Evolutionary conservation across 2,113 vertebrate species (phyloP), one percentile per base, ranked within the genome.

Genomic region (Orientallactaga bullata): DNA sequence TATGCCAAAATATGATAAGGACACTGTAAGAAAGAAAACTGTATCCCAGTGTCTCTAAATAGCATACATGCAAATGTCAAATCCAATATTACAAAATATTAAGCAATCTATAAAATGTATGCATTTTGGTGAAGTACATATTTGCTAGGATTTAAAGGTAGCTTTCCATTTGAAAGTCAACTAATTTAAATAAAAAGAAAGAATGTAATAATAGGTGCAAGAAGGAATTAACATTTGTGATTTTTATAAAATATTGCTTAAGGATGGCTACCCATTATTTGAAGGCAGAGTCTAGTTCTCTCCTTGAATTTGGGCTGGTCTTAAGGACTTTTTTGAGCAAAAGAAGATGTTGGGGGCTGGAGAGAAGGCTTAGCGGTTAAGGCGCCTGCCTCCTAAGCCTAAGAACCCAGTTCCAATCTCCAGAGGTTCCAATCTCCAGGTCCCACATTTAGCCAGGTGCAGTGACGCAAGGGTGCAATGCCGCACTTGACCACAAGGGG

Each of bases 261-360:
- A 42, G 58, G 61, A 68, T 85, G n/a, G 32, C 32, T 32, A 55
- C 39, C 77, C 42, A 30, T 28, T 88, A n/a, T 68, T 88, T 55
- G 47, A 37, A 68, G 16, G 28, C 69, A 6, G 35, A 77, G 32
- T 60, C 72, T 69, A 55, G n/a, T 39, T 68, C 30, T 72, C 35
- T 47, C 69, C 39, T 80, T 86, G 68, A 74, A 85, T 90, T 79
- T 74, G 61, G 30, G 60, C 60, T 86, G 68, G 21, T 65, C 74
- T 86, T 66, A 60, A 39, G 72, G 58, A 73, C 30, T 61, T 83
- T 69, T 9, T 30, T 80, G 23, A 80, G 66, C 7, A 65, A 3
- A 28, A 89, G 26, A 37, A 72, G 28, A 81, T 66, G n/a, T n/a
- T n/a, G n/a, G n/a, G n/a, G n/a, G n/a, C n/a, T n/a, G n/a, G n/a